A percentile compares a stretch with the other conserved stretches of the same genome.
These are phyloP conservation scores for Muscicapa striata DNA, from an alignment of 2,797 vertebrate genomes.

Conservation along the genomic window DNA sequence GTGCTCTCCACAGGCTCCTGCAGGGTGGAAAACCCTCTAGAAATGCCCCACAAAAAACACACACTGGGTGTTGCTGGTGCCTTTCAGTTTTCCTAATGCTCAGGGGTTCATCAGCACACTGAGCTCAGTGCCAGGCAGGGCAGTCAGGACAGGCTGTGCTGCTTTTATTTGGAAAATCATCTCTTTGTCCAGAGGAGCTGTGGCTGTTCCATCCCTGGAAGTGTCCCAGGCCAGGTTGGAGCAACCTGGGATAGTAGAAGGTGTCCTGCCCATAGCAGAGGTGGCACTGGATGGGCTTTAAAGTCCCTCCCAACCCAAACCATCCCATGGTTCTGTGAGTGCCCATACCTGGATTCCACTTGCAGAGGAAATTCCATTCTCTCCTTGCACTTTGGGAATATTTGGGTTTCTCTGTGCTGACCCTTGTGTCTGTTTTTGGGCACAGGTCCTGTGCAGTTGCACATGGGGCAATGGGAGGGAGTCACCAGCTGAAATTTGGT, in stretches of 20 bases:
- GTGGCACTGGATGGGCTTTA: background rate
- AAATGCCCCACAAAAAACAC: background rate
- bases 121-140: background rate
- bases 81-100: background rate
- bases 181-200: background rate
- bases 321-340: background rate
- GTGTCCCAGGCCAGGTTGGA: background rate
- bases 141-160: background rate
- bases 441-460: rapidly evolving
- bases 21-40: rapidly evolving
- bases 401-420: background rate
- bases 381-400: background rate
- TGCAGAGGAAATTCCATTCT: background rate
- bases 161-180: background rate
- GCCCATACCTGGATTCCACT: background rate
- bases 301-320: background rate
- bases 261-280: background rate
- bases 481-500: background rate
- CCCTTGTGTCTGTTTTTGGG: background rate
- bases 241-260: rapidly evolving
- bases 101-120: rapidly evolving
- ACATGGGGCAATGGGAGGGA: background rate
- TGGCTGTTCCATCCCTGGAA: background rate
- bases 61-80: background rate
- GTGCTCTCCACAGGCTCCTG: background rate